Evolutionary conservation across 2,888 invertebrate species (phyloP).

Genomic region (Diploptera punctata): DNA sequence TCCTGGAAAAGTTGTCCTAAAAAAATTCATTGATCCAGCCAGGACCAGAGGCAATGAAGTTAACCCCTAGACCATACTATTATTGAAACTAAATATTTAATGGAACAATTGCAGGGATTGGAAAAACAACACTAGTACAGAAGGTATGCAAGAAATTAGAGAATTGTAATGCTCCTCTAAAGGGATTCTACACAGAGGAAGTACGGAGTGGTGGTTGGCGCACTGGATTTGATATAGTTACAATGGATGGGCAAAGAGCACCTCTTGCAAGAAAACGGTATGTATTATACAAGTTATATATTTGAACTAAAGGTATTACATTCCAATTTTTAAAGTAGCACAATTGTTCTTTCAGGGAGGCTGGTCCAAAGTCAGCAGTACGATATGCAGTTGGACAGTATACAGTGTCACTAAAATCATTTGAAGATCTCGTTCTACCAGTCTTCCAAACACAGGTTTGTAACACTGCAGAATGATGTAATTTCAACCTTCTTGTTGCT

Average conservation of each 20-base stretch:
- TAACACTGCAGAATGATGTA: too few relatives aligned
- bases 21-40: too few relatives aligned
- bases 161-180: not conserved
- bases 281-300: not conserved
- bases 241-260: constrained; percentile 1
- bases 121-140: constrained; percentile 6
- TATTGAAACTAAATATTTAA: too few relatives aligned
- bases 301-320: too few relatives aligned
- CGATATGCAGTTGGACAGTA: not conserved
- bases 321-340: too few relatives aligned
- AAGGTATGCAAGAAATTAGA: not conserved
- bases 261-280: constrained; percentile 1
- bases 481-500: too few relatives aligned
- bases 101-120: not conserved
- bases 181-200: constrained; percentile 19
- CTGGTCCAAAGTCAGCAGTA: not conserved
- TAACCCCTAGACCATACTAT: too few relatives aligned
- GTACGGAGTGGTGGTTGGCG: not conserved
- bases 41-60: too few relatives aligned
- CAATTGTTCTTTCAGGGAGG: not conserved
- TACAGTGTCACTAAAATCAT: constrained; percentile 7
- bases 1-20: too few relatives aligned
- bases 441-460: constrained; percentile 12
- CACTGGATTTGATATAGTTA: constrained; percentile 17
- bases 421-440: constrained; percentile 10